These are phyloP conservation scores for Augochlorella aurata DNA, from an alignment of 2,888 invertebrate genomes.

Conservation along the genomic window DNA sequence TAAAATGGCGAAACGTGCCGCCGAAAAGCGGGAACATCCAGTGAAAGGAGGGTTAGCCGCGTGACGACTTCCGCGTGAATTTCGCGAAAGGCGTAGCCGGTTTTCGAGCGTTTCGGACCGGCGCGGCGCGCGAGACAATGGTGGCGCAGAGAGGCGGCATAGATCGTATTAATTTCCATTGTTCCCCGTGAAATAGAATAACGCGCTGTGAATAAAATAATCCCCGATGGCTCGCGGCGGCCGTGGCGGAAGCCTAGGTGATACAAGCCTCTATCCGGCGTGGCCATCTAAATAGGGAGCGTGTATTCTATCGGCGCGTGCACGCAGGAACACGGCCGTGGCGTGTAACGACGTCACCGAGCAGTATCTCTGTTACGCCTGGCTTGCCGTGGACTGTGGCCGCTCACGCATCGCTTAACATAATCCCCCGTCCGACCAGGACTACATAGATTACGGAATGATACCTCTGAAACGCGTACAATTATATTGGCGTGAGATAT, in stretches of 20 bases:
- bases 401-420: constrained; percentile 81
- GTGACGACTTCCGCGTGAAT: not conserved
- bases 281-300: constrained; percentile 47
- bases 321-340: constrained; percentile 41
- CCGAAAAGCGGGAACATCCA: too few relatives aligned
- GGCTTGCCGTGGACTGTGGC: constrained; percentile 79
- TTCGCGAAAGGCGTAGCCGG: not conserved
- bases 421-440: constrained; percentile 75
- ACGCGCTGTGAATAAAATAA: constrained; percentile 40
- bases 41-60: too few relatives aligned
- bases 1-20: too few relatives aligned
- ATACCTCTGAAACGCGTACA: constrained; percentile 72
- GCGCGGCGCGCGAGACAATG: not conserved
- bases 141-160: not conserved
- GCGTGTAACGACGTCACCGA: constrained; percentile 75
- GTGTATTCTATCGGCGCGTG: constrained; percentile 49
- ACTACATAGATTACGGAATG: constrained; percentile 76
- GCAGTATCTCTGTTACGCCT: constrained; percentile 80
- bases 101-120: not conserved
- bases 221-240: constrained; percentile 1
- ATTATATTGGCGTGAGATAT: constrained; percentile 70
- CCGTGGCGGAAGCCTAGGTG: constrained; percentile 17
- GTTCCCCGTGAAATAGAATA: constrained; percentile 9
- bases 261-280: constrained; percentile 25
- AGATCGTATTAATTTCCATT: constrained; percentile 20